Evolutionary conservation across 1,140 invertebrate genomes (phyloP), one percentile per base, ranked within the genome.

Genomic region (Batillaria attramentaria): DNA sequence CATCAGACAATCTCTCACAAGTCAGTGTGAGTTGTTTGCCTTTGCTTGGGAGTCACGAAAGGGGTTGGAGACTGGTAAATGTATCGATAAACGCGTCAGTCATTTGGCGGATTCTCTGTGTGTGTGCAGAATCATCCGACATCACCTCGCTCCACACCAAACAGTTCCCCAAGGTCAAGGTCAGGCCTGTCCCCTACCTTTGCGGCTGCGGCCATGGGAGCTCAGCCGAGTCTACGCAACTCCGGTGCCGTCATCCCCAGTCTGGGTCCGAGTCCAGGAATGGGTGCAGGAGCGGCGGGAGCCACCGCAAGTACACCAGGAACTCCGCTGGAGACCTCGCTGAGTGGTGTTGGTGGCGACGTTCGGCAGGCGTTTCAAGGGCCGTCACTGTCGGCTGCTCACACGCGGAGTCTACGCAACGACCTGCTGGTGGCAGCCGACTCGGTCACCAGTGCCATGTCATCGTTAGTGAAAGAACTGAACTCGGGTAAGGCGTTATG

Each of bases 361-460:
- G 92, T 93, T 50, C 87, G 90, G 62, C 86, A 89, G 77, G 89
- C 87, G 18, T 88, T 89, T 78, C 85, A 81, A 28, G 75, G 46
- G 6, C 81, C 83, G 18, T 73, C 83, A n/a, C 79, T 77, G 8
- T 80, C 82, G 31, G 81, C 83, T 33, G 74, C 83, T 3, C 84
- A 83, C 65, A 83, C 85, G 6, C 80, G 85, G 18, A 86, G 85
- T 80, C 79, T 91, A 43, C 81, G 88, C 37, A 96, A 96, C 88
- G 96, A 98, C 91, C 92, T 97, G 50, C 92, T 97, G 80, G 95
- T 97, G 86, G 96, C 97, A 66, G 97, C 97, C 73, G 97, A 99
- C 91, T 98, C 96, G 70, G 97, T 98, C 73, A 98, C 97, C 70
- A 97, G 97, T 92, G 97, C 97, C 68, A 98, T 99, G 96, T 98